Conservation (phyloP, 2,113 vertebrate genomes). For the Pholis gunnellus region DNA sequence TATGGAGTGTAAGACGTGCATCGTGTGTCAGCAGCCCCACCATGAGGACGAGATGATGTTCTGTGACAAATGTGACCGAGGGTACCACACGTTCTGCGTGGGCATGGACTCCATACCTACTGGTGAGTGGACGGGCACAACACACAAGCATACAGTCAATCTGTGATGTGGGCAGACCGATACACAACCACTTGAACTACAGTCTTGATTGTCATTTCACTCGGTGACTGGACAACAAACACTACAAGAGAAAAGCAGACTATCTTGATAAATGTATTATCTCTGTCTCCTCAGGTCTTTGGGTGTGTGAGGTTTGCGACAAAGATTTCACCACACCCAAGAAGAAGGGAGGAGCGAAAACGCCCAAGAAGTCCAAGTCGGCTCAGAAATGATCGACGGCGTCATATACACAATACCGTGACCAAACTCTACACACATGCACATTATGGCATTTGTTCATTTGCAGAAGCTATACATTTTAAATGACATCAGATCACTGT, state of each 20-base stretch:
- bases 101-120: conserved; percentile 94
- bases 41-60: conserved; percentile 99
- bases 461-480: not conserved
- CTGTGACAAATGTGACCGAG: conserved; percentile 98
- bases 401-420: not conserved
- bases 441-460: not conserved
- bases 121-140: conserved; percentile 83
- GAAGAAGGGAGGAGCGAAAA: conserved; percentile 92
- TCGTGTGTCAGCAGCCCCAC: conserved; percentile 95
- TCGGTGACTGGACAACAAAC: not conserved
- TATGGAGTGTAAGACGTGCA: conserved; percentile 99
- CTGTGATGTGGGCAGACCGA: not conserved
- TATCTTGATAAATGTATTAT: conserved; percentile 2
- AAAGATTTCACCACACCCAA: conserved; percentile 89
- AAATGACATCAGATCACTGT: conserved; percentile 6
- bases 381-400: conserved; percentile 60
- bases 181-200: not conserved
- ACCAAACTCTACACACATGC: conserved; percentile 21
- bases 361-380: conserved; percentile 89
- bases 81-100: conserved; percentile 98
- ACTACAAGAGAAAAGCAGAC: not conserved
- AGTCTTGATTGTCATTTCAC: not conserved
- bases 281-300: conserved; percentile 87
- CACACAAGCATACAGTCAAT: no score
- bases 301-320: conserved; percentile 97